phyloP scores from a whole-genome alignment of 92 coral and sea anemone genomes.

The Paragorgia papillata region DNA sequence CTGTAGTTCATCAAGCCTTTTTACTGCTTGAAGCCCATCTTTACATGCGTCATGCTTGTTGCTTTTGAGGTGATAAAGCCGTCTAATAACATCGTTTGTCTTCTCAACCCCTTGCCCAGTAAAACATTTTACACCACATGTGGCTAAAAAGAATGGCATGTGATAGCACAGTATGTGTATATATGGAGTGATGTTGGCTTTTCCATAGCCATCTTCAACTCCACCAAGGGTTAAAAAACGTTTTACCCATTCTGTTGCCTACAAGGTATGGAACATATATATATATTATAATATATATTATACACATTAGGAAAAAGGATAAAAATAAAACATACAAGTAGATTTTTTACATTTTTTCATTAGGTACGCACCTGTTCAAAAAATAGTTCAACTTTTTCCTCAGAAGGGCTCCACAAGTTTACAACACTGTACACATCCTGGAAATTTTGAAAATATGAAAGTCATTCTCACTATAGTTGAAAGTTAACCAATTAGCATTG shows the following conservation, averaged over 20 bases:
- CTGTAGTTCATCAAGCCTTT: constrained; percentile 48
- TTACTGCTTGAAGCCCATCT: constrained; percentile 57
- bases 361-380: constrained; percentile 20
- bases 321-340: not conserved
- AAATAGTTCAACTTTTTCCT: constrained; percentile 2
- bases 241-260: constrained; percentile 50
- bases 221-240: constrained; percentile 41
- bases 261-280: not conserved
- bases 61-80: constrained; percentile 53
- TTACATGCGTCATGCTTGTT: constrained; percentile 58
- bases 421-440: constrained; percentile 16
- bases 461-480: not conserved
- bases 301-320: no score
- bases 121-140: constrained; percentile 44
- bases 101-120: constrained; percentile 67
- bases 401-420: constrained; percentile 25
- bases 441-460: not conserved
- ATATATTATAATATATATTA: no score
- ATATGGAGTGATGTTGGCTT: no score
- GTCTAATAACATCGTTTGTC: no score
- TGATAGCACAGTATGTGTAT: constrained; percentile 58
- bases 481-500: not conserved
- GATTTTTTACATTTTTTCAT: not conserved
- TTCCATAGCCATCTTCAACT: no score
- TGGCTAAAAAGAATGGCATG: constrained; percentile 31